Evolutionary conservation across 2,888 invertebrate species (phyloP).

Genomic region (Cantharis rustica): DNA sequence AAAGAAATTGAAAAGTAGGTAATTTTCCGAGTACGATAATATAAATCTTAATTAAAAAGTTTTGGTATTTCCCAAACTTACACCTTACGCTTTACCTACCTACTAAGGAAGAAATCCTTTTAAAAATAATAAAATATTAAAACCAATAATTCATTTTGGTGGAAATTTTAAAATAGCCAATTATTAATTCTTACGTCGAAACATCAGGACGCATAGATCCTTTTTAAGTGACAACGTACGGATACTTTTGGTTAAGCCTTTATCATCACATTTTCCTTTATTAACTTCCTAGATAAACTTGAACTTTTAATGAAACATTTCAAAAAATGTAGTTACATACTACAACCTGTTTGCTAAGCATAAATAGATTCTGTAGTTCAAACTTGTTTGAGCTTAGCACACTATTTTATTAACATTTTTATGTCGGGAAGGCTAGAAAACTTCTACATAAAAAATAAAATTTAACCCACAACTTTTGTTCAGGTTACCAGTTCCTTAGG

Average conservation of each 20-base stretch:
- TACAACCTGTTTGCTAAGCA: background rate
- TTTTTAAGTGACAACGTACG: background rate
- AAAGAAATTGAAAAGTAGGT: background rate
- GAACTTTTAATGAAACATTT: background rate
- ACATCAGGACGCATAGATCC: no score
- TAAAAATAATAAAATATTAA: background rate
- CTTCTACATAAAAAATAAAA: background rate
- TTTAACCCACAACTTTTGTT: background rate
- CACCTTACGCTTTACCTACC: background rate
- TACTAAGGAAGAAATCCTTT: background rate
- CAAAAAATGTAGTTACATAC: background rate
- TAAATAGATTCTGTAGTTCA: background rate
- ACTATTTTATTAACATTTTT: background rate
- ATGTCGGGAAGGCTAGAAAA: background rate
- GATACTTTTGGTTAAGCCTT: background rate
- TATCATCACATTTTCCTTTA: background rate
- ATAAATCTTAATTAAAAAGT: conserved; percentile 4
- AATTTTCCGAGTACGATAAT: background rate
- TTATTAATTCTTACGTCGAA: no score
- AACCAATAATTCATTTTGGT: background rate
- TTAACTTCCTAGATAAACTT: background rate
- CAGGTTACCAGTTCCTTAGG: background rate
- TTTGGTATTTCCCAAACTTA: background rate
- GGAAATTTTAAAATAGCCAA: background rate
- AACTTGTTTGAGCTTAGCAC: background rate